Evolutionary conservation across 1,140 invertebrate species (phyloP), one percentile per base, ranked within the genome.

Genomic region (Marisa cornuarietis): DNA sequence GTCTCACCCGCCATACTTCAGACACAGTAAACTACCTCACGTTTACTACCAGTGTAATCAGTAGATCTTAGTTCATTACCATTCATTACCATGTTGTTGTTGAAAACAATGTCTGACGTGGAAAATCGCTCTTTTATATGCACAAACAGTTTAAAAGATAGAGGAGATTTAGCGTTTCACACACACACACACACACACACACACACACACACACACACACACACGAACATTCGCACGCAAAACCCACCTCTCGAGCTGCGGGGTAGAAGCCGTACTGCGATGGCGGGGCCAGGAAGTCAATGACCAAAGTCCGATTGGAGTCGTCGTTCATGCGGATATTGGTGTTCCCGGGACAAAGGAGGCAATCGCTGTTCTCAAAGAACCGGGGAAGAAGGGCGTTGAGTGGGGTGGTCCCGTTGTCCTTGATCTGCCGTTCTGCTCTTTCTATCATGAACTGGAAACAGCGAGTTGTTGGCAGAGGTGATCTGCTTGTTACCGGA

Each of bases 381-480:
- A 82, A 79, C 11, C 83, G 78, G 3, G 83, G 83, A 7, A 84
- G 71, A n/a, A 84, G 71, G 42, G 83, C 83, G 77, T 84, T 84
- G 51, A 82, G 66, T 9, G 81, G 83, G 13, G 80, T 84, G 63
- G 54, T 58, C 20, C 69, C 81, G 68, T 79, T 82, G 26, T 31
- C 22, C 22, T 78, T 76, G 77, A 84, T 84, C 61, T 84, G 83
- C n/a, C 54, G 63, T 24, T 84, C 81, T 14, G 83, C 71, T 18
- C 26, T 61, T 13, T 82, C 68, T 8, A 84, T 61, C 62, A 82
- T 77, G 61, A 81, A 84, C 83, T 84, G 81, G 5, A 31, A 52
- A 72, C 71, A 9, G 42, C 24, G 18, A 69, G 68, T 31, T 42
- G 6, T 42, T 42, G 31, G 31, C 2, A 42, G 31, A 42, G 31